phyloP scores from a whole-genome alignment of 2,888 invertebrate species.

The Cotesia congregata region DNA sequence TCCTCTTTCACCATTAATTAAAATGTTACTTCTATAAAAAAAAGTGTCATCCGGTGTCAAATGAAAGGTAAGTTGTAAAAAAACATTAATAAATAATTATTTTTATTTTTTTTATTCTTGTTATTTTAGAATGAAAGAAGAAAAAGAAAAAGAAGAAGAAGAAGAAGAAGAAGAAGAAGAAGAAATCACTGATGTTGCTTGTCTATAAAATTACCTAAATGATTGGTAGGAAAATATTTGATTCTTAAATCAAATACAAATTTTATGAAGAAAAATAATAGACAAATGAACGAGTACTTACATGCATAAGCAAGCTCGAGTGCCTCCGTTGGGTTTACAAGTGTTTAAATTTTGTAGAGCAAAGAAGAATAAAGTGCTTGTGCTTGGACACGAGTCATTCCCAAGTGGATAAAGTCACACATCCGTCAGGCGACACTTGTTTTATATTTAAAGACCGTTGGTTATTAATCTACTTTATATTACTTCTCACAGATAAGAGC shows the following conservation, averaged over 20 bases:
- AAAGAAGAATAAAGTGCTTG: background rate
- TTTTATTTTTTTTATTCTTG: too few relatives aligned
- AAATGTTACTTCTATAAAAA: background rate
- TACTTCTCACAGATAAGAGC: background rate
- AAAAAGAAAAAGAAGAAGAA: too few relatives aligned
- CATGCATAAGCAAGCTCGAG: background rate
- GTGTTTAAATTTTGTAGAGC: background rate
- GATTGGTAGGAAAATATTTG: too few relatives aligned
- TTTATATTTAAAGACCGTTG: conserved; percentile 7
- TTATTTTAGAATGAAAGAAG: too few relatives aligned
- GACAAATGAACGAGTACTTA: background rate
- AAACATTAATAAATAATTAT: too few relatives aligned
- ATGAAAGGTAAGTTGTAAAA: too few relatives aligned
- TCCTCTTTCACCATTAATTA: background rate
- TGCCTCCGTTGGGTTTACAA: background rate
- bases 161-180: too few relatives aligned
- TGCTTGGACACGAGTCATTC: background rate
- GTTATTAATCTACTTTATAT: background rate
- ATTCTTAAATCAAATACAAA: too few relatives aligned
- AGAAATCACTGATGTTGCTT: too few relatives aligned
- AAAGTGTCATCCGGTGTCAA: too few relatives aligned
- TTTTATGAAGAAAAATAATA: background rate
- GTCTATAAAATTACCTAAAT: too few relatives aligned
- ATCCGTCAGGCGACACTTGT: background rate
- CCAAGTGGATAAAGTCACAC: background rate